Base-by-base conservation (phyloP, 2,888 invertebrate species). In the Callinectes sapidus region DNA sequence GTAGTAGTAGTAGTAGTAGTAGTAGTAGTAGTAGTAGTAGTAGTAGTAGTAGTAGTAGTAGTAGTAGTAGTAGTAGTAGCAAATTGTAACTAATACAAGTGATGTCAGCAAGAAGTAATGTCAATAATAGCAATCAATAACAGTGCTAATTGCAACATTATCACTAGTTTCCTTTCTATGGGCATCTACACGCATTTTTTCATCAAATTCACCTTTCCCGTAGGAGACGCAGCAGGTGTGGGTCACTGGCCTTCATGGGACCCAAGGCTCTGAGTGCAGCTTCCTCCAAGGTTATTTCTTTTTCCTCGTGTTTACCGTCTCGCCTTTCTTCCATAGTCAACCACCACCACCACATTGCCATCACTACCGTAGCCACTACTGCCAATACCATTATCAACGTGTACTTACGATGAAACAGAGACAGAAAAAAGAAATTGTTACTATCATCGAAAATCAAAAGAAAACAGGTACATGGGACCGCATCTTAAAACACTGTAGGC, bases 201-300 rank as follows among this genome's bases (percentile, higher is more conserved):
- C 61, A 61, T 18, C 23, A 71, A 8, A 2, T n/a, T 87, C 42
- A 87, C 87, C 48, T 87, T n/a, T 48, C 48, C 35, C 48, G 87
- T 18, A 87, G 39, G n/a, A 87, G 87, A 10, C 48, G 87, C n/a
- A 87, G n/a, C 16, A 87, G 87, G 18, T 39, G 42, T 6, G 87
- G 18, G 87, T 87, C 87, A n/a, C 35, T 48, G 13, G 87, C 42
- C n/a, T 87, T 23, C 42, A 87, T 18, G 48, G 87, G 87, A 23
- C 87, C 87, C 87, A 39, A 23, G 28, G 48, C 87, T 87, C 87
- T 87, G 23, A 87, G 23, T n/a, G 48, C 1, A 23, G 87, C 48
- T 23, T 87, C 87, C n/a, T 35, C 35, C 35, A 39, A 35, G n/a
- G 10, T 35, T 35, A 8, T 35, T 3, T 35, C n/a, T 87, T 87